Conservation (phyloP, 2,888 invertebrate species). For the Craniophora ligustri region DNA sequence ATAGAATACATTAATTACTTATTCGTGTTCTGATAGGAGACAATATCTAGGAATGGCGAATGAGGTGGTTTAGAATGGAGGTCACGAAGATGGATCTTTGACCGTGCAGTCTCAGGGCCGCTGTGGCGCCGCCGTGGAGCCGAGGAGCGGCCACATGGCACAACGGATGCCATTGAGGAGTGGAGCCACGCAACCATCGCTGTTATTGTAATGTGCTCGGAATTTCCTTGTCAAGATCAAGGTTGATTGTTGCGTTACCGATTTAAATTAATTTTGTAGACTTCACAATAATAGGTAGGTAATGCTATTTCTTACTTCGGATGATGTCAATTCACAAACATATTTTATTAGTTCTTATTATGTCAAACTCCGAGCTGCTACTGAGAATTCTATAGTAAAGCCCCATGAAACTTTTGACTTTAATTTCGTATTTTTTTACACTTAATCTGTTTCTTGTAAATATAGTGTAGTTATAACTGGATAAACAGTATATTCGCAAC, state of each 20-base stretch:
- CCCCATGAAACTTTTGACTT: too few relatives aligned
- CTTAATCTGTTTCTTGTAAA: too few relatives aligned
- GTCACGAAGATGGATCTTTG: constrained; percentile 78
- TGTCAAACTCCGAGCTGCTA: too few relatives aligned
- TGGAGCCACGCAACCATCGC: constrained; percentile 64
- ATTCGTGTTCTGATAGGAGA: constrained; percentile 32
- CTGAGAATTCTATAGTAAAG: too few relatives aligned
- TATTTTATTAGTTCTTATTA: too few relatives aligned
- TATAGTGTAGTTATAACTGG: too few relatives aligned
- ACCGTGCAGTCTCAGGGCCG: constrained; percentile 80
- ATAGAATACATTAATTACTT: constrained; percentile 33
- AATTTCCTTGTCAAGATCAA: constrained; percentile 72
- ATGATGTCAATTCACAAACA: too few relatives aligned
- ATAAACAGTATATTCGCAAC: too few relatives aligned
- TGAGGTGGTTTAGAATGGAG: constrained; percentile 68
- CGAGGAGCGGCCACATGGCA: constrained; percentile 72
- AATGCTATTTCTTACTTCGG: too few relatives aligned
- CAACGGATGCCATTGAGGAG: constrained; percentile 74
- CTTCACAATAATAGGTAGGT: too few relatives aligned
- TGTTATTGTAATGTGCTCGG: constrained; percentile 57
- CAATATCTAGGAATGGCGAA: constrained; percentile 56
- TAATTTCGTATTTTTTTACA: too few relatives aligned
- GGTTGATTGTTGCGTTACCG: constrained; percentile 43
- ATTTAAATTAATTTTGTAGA: neutral
- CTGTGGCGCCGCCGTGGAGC: constrained; percentile 69